phyloP scores from a whole-genome alignment of 2,888 invertebrate genomes.

The Ypsolopha scabrella region DNA sequence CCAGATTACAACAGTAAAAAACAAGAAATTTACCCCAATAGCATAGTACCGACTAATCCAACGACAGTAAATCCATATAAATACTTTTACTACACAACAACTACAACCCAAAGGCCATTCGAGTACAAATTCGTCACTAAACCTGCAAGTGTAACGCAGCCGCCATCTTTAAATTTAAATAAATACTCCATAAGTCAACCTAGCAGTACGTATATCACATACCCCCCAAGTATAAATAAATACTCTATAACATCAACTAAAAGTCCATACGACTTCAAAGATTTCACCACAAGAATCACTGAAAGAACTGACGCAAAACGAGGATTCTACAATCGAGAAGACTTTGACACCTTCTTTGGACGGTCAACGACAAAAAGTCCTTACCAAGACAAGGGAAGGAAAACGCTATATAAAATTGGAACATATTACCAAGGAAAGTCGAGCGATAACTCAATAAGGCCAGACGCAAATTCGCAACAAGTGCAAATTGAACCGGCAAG shows the following conservation, averaged over 20 bases:
- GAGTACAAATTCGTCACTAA: slow-evolving; percentile 31
- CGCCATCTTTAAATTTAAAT: slow-evolving; percentile 36
- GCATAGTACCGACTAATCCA: slow-evolving; percentile 4
- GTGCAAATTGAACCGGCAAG: slow-evolving; percentile 60
- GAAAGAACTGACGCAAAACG: slow-evolving; percentile 28
- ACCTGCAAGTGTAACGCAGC: slow-evolving; percentile 24
- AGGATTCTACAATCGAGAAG: slow-evolving; percentile 50
- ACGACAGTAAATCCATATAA: slow-evolving; percentile 25
- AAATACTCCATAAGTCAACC: slow-evolving; percentile 63
- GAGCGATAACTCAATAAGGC: slow-evolving; percentile 57
- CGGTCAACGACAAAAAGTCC: slow-evolving; percentile 66
- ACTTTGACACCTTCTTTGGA: slow-evolving; percentile 24
- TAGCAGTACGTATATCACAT: slow-evolving; percentile 59
- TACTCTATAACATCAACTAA: slow-evolving; percentile 63
- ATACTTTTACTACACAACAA: slow-evolving; percentile 17
- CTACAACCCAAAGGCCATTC: slow-evolving; percentile 20
- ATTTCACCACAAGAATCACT: slow-evolving; percentile 39
- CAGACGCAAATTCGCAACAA: slow-evolving; percentile 61
- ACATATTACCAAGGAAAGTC: slow-evolving; percentile 59
- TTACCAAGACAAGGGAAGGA: slow-evolving; percentile 44
- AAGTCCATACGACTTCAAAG: slow-evolving; percentile 69
- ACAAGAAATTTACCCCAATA: slow-evolving; percentile 9
- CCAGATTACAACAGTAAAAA: slow-evolving; percentile 19
- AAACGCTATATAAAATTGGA: slow-evolving; percentile 56
- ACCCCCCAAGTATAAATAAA: slow-evolving; percentile 42